Evolutionary conservation across 2,888 invertebrate genomes (phyloP).

Genomic region (Torymus texanus): DNA sequence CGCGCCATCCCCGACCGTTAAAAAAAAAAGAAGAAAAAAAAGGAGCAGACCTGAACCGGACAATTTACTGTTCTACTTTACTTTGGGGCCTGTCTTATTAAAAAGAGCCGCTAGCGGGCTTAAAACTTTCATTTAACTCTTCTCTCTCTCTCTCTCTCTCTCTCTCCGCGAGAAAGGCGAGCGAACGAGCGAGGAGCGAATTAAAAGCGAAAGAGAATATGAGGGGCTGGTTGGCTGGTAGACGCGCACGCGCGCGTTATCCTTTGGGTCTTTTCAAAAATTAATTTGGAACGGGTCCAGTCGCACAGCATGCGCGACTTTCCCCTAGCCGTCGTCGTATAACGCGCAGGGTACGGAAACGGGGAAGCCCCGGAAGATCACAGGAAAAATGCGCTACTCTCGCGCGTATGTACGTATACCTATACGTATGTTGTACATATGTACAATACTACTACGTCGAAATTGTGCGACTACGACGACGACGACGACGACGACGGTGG

Average conservation of each 20-base stretch:
- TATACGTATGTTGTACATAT: constrained; percentile 41
- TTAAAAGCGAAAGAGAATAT: constrained; percentile 57
- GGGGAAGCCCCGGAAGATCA: constrained; percentile 74
- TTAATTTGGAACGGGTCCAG: constrained; percentile 74
- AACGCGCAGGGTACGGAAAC: constrained; percentile 56
- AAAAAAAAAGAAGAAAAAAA: constrained; percentile 1
- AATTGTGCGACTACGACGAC: constrained; percentile 53
- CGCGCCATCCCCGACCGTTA: not conserved
- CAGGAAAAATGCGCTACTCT: constrained; percentile 71
- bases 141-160: not conserved
- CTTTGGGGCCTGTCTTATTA: constrained; percentile 57
- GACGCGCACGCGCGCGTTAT: constrained; percentile 54
- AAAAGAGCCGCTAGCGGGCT: constrained; percentile 55
- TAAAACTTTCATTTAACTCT: constrained; percentile 58
- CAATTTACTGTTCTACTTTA: constrained; percentile 53
- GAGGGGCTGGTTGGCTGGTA: constrained; percentile 20
- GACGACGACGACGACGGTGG: constrained; percentile 28
- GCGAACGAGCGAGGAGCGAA: constrained; percentile 46
- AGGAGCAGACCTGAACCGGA: constrained; percentile 34
- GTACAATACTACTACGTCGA: constrained; percentile 52
- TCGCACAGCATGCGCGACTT: constrained; percentile 57
- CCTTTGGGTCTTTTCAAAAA: constrained; percentile 68
- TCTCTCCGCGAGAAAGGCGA: too few species aligned
- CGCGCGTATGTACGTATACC: too few species aligned
- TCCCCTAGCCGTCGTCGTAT: not conserved